Base-by-base conservation (phyloP, 1,140 invertebrate genomes). In the Ceratina calcarata region DNA sequence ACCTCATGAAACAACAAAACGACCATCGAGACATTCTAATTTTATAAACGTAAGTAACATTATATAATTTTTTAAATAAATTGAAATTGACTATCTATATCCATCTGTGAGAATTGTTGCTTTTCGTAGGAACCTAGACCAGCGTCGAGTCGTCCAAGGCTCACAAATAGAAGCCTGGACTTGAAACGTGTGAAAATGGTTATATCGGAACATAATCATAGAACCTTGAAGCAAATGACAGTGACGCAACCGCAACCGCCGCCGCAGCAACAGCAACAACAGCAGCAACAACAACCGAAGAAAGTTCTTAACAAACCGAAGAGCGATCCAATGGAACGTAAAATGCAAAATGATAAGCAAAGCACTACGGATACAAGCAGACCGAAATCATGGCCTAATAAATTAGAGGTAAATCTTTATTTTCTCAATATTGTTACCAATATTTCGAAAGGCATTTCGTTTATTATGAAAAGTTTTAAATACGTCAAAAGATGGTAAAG, bases 161-260 rank as follows among this genome's bases (percentile, higher is more conserved):
- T 83, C n/a, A 67, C 81, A 18, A 92, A 82, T 58, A 90, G 94
- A 27, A 94, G 89, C 75, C 89, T 94, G 77, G 94, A 95, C 88
- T 87, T 95, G 51, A 92, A 94, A 24, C 94, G 93, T 86, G 93
- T 95, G 1, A 95, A 94, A 86, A 91, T 94, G 88, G 94, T 91
- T n/a, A 94, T 95, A 58, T 93, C 94, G 16, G 94, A 94, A 58
- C 93, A 94, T 73, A 89, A 89, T 73, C 91, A 91, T 22, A 91
- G 87, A 85, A 88, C 89, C 1, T 77, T 88, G 10, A 92, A 92
- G 51, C 90, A 90, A 61, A 82, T 67, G 6, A 55, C 86, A 60
- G 32, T 77, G 16, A 57, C 57, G 10, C 89, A 90, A 45, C 68
- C 55, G 6, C 68, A 69, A 4, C 86, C 86, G 71, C 82, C 27